phyloP scores from a whole-genome alignment of 2,888 invertebrate genomes.

The Aproaerema taeniolella region DNA sequence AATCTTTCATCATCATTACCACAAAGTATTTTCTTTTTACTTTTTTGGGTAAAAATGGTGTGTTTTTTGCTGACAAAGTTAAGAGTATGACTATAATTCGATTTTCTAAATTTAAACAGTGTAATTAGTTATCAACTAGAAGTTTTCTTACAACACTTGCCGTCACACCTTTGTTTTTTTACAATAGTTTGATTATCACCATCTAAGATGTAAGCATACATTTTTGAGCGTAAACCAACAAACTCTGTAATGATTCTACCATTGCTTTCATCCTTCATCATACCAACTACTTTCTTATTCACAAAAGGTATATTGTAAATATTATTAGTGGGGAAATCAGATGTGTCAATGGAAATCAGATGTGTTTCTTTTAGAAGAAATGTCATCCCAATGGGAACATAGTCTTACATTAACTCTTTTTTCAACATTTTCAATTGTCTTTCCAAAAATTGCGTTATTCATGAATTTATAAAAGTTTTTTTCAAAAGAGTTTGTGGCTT shows the following conservation, averaged over 20 bases:
- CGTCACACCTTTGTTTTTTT: too few relatives aligned
- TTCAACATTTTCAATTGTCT: conserved; percentile 14
- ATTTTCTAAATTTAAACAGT: too few relatives aligned
- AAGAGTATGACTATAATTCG: too few relatives aligned
- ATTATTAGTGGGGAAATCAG: neutral
- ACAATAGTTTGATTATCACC: too few relatives aligned
- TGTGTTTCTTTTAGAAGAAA: conserved; percentile 13
- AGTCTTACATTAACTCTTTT: conserved; percentile 3
- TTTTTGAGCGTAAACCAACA: conserved; percentile 18
- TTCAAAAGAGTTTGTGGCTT: conserved; percentile 8
- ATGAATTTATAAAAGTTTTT: conserved; percentile 15
- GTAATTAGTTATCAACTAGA: too few relatives aligned
- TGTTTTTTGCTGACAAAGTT: too few relatives aligned
- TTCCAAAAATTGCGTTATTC: conserved; percentile 13
- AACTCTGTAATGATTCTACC: conserved; percentile 19
- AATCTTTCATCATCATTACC: too few relatives aligned
- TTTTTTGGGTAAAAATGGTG: too few relatives aligned
- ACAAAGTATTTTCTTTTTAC: too few relatives aligned
- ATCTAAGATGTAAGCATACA: too few relatives aligned
- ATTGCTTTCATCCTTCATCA: conserved; percentile 22
- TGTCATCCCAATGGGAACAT: conserved; percentile 2
- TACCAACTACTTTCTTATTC: conserved; percentile 20
- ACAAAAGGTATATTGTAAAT: conserved; percentile 6
- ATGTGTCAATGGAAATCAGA: conserved; percentile 15
- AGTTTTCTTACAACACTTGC: too few relatives aligned